These are phyloP conservation scores for Cynopterus sphinx DNA, from an alignment of 2,797 vertebrate genomes.

Conservation along the genomic window DNA sequence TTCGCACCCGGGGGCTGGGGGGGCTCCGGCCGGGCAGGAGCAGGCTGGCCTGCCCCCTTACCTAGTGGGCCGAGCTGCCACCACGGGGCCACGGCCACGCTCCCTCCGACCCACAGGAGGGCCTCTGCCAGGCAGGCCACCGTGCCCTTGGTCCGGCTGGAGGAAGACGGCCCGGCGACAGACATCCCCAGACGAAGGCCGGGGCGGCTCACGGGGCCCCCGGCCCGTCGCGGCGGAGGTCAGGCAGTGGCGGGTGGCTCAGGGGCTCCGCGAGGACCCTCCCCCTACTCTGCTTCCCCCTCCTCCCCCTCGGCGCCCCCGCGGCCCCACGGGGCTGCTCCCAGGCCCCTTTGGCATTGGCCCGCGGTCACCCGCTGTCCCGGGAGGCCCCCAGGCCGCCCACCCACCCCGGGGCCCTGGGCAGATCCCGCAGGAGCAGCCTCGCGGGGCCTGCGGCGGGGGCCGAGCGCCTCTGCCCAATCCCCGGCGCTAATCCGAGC, in stretches of 20 bases:
- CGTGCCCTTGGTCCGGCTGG: conserved; percentile 80
- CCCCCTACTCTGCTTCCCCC: not conserved
- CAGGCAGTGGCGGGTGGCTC: not conserved
- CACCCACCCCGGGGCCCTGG: conserved; percentile 33
- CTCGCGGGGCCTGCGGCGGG: not conserved
- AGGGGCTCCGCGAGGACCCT: not conserved
- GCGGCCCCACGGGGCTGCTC: not conserved
- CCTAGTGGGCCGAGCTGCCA: conserved; percentile 92
- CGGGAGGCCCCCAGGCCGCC: not conserved
- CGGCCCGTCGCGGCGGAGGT: rapidly evolving
- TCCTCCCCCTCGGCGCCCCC: not conserved
- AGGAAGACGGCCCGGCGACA: conserved; percentile 75
- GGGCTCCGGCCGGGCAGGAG: not conserved
- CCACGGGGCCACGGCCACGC: conserved; percentile 85
- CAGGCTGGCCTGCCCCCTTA: conserved; percentile 64
- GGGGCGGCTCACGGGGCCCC: rapidly evolving
- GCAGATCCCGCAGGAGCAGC: not conserved
- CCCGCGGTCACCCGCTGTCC: not conserved
- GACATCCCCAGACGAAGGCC: conserved; percentile 46
- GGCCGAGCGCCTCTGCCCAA: conserved; percentile 83
- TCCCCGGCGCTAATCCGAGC: conserved; percentile 91
- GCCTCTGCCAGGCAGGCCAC: conserved; percentile 87
- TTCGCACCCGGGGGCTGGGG: not conserved
- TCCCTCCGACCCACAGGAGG: conserved; percentile 91
- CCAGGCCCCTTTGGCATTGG: not conserved